Percentiles rank a stretch among this genome's conserved stretches.
These are phyloP conservation scores for Potamilus streckersoni DNA, from an alignment of 1,140 invertebrate species.

Conservation along the genomic window DNA sequence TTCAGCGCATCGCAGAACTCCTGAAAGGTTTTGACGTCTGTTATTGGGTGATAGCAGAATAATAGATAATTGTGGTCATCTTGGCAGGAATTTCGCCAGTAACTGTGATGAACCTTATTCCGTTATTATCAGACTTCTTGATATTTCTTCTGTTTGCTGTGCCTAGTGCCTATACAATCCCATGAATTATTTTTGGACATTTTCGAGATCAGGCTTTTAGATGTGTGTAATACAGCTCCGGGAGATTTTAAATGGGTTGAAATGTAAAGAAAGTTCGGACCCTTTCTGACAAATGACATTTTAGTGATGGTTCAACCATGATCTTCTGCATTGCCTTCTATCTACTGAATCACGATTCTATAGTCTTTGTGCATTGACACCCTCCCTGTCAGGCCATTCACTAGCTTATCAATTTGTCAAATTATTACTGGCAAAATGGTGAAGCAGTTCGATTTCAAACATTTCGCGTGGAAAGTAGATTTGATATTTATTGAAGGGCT, in stretches of 20 bases:
- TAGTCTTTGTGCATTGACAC: constrained; percentile 35
- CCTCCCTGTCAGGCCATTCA: constrained; percentile 30
- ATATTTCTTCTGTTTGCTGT: neutral
- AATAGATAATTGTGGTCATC: constrained; percentile 41
- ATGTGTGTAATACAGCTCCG: constrained; percentile 29
- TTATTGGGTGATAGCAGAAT: constrained; percentile 37
- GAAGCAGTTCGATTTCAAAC: constrained; percentile 15
- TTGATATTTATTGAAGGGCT: too few species aligned
- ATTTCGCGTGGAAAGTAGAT: constrained; percentile 23
- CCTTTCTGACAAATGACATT: neutral
- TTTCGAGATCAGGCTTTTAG: constrained; percentile 6
- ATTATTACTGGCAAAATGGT: constrained; percentile 38
- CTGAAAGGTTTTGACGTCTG: constrained; percentile 31
- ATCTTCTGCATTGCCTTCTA: neutral
- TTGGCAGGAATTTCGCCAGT: constrained; percentile 13
- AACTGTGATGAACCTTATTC: constrained; percentile 25
- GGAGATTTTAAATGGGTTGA: constrained; percentile 2
- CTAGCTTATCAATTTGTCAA: constrained; percentile 45
- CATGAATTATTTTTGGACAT: constrained; percentile 2
- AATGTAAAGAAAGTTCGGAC: constrained; percentile 1
- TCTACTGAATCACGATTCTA: constrained; percentile 42
- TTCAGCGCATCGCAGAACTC: constrained; percentile 37
- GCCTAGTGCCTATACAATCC: constrained; percentile 1
- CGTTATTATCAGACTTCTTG: neutral
- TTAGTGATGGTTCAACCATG: neutral